These are phyloP conservation scores for Netelia inedita DNA, from an alignment of 2,888 invertebrate genomes.

Conservation along the genomic window DNA sequence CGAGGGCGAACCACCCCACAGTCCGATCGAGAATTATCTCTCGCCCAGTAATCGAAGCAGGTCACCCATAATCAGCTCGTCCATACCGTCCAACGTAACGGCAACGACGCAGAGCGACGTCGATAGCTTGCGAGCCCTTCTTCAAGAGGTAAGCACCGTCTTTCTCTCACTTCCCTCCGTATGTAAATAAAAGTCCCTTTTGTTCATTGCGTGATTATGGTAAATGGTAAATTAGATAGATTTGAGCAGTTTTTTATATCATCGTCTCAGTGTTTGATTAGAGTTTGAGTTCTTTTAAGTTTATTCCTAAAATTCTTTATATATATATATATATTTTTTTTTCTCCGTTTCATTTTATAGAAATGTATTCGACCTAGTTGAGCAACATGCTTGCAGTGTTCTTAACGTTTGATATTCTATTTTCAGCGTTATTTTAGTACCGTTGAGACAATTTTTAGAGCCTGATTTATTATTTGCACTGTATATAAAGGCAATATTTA, in stretches of 20 bases:
- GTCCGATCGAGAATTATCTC: slow-evolving; percentile 82
- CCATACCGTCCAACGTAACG: slow-evolving; percentile 84
- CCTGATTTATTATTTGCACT: slow-evolving; percentile 31
- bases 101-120: slow-evolving; percentile 87
- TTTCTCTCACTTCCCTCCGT: slow-evolving; percentile 23
- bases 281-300: neutral
- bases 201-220: slow-evolving; percentile 20
- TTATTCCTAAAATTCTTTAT: neutral
- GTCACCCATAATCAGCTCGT: slow-evolving; percentile 82
- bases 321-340: neutral
- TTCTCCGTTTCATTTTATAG: neutral
- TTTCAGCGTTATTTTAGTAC: neutral
- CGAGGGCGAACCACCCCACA: slow-evolving; percentile 82
- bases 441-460: slow-evolving; percentile 28
- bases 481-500: slow-evolving; percentile 9
- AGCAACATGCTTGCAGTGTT: slow-evolving; percentile 45
- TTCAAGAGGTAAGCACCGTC: slow-evolving; percentile 90
- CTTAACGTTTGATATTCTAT: slow-evolving; percentile 20
- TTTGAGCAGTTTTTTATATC: neutral
- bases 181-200: slow-evolving; percentile 31
- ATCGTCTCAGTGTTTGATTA: slow-evolving; percentile 3
- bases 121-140: slow-evolving; percentile 90
- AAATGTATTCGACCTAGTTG: slow-evolving; percentile 17
- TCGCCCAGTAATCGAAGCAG: slow-evolving; percentile 81
- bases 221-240: slow-evolving; percentile 12